phyloP scores from a whole-genome alignment of 2,113 vertebrate genomes.

The Macroglossus sobrinus region DNA sequence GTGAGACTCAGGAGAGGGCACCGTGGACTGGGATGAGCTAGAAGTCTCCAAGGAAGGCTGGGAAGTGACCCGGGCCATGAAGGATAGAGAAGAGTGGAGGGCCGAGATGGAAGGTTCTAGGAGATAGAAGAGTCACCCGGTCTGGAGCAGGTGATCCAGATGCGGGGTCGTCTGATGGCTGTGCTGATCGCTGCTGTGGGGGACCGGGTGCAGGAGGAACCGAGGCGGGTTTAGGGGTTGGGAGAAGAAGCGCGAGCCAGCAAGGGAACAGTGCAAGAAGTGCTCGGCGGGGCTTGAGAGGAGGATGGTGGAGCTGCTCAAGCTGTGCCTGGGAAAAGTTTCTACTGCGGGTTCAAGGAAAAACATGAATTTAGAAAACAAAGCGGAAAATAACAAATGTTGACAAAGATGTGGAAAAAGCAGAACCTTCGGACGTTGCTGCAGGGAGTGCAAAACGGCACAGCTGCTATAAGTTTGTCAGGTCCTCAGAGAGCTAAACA shows the following conservation, averaged over 20 bases:
- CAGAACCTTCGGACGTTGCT: neutral
- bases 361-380: neutral
- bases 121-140: no score
- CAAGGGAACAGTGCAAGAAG: neutral
- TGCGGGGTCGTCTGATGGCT: no score
- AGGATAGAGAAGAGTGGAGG: no score
- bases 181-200: neutral
- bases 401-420: neutral
- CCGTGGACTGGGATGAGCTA: neutral
- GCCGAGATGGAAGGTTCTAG: neutral
- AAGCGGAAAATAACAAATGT: neutral
- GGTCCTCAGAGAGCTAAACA: neutral
- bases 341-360: neutral
- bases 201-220: neutral
- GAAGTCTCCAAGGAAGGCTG: neutral
- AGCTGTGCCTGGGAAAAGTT: neutral
- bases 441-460: neutral
- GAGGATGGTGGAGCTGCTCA: neutral
- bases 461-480: neutral
- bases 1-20: neutral
- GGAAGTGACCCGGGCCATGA: neutral
- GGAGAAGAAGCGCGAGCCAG: neutral
- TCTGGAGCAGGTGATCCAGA: rapidly evolving
- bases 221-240: neutral
- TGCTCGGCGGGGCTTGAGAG: rapidly evolving